These are phyloP conservation scores for Platorchestia sp. DNA, from an alignment of 1,140 invertebrate species.

Conservation along the genomic window DNA sequence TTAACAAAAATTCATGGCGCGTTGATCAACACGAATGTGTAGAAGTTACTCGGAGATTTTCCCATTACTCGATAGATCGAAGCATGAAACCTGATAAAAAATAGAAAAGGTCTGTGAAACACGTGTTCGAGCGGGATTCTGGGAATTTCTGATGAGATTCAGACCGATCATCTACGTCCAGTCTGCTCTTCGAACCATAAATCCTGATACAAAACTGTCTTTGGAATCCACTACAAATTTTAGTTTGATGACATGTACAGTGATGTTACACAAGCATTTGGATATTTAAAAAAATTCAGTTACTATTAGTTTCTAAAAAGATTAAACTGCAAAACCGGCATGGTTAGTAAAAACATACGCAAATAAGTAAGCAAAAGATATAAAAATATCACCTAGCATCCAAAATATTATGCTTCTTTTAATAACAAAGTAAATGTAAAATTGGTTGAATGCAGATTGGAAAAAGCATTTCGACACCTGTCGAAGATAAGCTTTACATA, in stretches of 20 bases:
- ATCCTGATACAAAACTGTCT: background rate
- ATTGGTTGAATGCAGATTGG: too few relatives aligned
- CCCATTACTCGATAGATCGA: background rate
- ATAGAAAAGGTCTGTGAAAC: background rate
- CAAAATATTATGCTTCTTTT: too few relatives aligned
- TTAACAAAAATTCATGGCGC: background rate
- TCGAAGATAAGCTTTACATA: too few relatives aligned
- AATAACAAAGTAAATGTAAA: too few relatives aligned
- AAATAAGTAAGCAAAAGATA: too few relatives aligned
- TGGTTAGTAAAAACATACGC: too few relatives aligned
- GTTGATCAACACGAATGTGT: background rate
- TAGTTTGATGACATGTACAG: background rate
- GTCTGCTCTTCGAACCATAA: background rate
- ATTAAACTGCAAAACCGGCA: too few relatives aligned
- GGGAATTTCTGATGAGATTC: background rate
- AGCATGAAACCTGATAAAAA: background rate
- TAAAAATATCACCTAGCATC: too few relatives aligned
- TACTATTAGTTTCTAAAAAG: too few relatives aligned
- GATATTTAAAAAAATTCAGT: too few relatives aligned
- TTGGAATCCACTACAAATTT: background rate
- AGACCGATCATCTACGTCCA: background rate
- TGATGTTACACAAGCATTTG: too few relatives aligned
- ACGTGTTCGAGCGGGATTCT: background rate
- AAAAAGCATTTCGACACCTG: too few relatives aligned
- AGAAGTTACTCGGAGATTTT: background rate